A percentile compares a stretch with the other conserved stretches of the same genome.
phyloP scores from a whole-genome alignment of 2,888 invertebrate genomes.

The Nemapogon koenigi region DNA sequence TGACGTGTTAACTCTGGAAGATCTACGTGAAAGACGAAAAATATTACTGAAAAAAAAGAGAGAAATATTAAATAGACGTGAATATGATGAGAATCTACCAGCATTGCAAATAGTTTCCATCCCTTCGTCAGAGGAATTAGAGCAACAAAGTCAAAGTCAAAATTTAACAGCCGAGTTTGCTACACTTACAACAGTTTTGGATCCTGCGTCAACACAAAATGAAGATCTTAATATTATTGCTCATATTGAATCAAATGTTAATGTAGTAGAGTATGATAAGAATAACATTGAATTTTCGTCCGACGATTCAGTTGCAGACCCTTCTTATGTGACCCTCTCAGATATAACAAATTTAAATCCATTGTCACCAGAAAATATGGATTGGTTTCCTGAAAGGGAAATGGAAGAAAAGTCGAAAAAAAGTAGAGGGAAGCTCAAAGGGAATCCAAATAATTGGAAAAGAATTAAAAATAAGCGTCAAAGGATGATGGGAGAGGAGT shows the following conservation, averaged over 20 bases:
- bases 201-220: constrained; percentile 4
- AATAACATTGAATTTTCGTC: too few species aligned
- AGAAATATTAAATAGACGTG: neutral
- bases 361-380: constrained; percentile 12
- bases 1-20: neutral
- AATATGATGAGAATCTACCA: neutral
- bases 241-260: neutral
- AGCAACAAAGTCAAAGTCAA: constrained; percentile 5
- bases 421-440: constrained; percentile 9
- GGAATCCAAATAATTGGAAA: constrained; percentile 9
- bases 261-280: too few species aligned
- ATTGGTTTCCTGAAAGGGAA: constrained; percentile 14
- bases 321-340: constrained; percentile 5
- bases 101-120: neutral
- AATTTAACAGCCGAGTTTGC: constrained; percentile 10
- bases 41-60: constrained; percentile 10
- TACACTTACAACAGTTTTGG: constrained; percentile 10
- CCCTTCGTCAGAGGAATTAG: neutral
- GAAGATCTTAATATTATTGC: neutral
- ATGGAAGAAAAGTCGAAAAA: constrained; percentile 9
- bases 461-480: constrained; percentile 13
- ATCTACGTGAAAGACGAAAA: constrained; percentile 10
- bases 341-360: too few species aligned
- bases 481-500: constrained; percentile 15
- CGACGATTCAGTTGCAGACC: too few species aligned